Evolutionary conservation across 2,113 vertebrate species (phyloP).

Genomic region (Toxotes jaculatrix): DNA sequence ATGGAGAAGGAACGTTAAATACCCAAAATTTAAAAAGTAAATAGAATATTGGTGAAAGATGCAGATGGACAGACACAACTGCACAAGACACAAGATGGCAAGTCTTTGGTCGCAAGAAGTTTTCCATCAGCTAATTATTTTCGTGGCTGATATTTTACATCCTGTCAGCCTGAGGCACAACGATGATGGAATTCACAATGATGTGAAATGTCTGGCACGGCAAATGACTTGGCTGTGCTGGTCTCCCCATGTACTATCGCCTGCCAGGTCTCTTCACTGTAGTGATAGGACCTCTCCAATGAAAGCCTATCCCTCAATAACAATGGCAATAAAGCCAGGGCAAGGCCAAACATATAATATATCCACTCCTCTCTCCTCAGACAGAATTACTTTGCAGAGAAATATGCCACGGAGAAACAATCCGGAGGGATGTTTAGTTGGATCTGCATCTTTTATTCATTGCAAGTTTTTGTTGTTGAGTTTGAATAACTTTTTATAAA

Average conservation of each 20-base stretch:
- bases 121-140: slow-evolving; percentile 63
- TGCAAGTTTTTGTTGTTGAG: slow-evolving; percentile 22
- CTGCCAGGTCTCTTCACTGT: slow-evolving; percentile 72
- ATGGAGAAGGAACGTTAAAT: background rate
- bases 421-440: slow-evolving; percentile 20
- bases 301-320: slow-evolving; percentile 71
- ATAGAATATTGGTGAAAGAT: background rate
- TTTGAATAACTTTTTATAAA: slow-evolving; percentile 9
- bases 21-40: background rate
- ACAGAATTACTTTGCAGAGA: slow-evolving; percentile 38
- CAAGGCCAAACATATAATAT: slow-evolving; percentile 57
- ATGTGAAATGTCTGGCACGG: slow-evolving; percentile 69
- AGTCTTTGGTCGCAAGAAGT: slow-evolving; percentile 26
- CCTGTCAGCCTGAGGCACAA: slow-evolving; percentile 45
- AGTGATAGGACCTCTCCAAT: slow-evolving; percentile 62
- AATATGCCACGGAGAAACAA: slow-evolving; percentile 32
- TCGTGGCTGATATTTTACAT: slow-evolving; percentile 56
- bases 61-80: slow-evolving; percentile 18
- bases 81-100: slow-evolving; percentile 1
- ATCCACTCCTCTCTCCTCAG: slow-evolving; percentile 32
- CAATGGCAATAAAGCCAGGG: slow-evolving; percentile 56
- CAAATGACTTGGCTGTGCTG: slow-evolving; percentile 51
- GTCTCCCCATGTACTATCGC: slow-evolving; percentile 40
- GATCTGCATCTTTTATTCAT: slow-evolving; percentile 39
- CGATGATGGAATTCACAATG: slow-evolving; percentile 70